Base-by-base conservation (phyloP, 2,888 invertebrate species). In the Cecidostiba fungosa region DNA sequence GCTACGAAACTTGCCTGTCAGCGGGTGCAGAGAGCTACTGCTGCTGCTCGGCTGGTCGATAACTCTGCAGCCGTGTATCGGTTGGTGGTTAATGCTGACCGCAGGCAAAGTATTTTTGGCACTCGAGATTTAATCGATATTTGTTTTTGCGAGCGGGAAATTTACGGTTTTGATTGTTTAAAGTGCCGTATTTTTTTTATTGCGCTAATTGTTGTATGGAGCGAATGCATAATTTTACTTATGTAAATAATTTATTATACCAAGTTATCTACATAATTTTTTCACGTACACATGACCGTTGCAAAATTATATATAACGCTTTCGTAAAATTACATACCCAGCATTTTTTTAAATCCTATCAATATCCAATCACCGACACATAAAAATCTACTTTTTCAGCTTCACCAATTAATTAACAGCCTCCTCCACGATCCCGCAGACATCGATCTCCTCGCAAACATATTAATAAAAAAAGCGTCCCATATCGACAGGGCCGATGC, bases 1-100 rank as follows among this genome's bases (percentile, higher is more conserved):
- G 82, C 88, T 86, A 81, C 88, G 92, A 92, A 92, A 91, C 91
- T 90, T 79, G 26, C 29, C 89, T 90, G 89, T 90, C 90, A 89
- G 87, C 90, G 89, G 85, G 77, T 87, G 81, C 66, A 78, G 81
- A 85, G 87, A 80, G 77, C 87, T 86, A 87, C 86, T 12, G 2
- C 88, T 66, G 87, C 88, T 14, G 29, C 66, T 66, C 14, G 66
- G 89, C 87, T 91, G 82, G 93, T 91, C 91, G 93, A 93, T 93
- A 93, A 92, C 88, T 90, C 87, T 88, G 89, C 47, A 66, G 54
- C 12, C 82, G 88, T 90, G 90, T 93, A 92, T 92, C 92, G 92
- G 91, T 92, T 90, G 91, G 92, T 91, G 92, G 92, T 92, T 91
- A 92, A 74, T 86, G 79, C 76, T 85, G 39, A 50, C 85, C 77